These are phyloP conservation scores for Orientallactaga sibirica DNA, from an alignment of 2,797 vertebrate species.

Conservation along the genomic window DNA sequence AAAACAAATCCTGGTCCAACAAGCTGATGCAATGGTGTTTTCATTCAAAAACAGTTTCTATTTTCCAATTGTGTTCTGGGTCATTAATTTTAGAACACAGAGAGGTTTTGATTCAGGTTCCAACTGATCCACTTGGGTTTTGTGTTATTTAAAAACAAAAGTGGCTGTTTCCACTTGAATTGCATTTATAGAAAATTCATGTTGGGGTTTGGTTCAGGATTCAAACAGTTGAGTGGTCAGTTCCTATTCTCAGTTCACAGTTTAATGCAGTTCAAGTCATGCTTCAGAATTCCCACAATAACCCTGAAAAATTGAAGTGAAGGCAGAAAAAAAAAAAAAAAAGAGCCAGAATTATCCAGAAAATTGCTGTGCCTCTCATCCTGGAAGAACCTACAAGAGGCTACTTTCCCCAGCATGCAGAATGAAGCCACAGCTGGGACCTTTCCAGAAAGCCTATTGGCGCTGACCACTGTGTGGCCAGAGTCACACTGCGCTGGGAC, in stretches of 20 bases:
- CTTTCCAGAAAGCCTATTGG: conserved; percentile 32
- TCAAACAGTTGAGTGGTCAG: neutral
- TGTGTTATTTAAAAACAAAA: conserved; percentile 75
- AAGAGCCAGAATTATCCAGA: conserved; percentile 28
- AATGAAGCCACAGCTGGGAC: neutral
- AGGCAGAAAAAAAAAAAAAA: conserved; percentile 53
- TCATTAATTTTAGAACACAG: conserved; percentile 74
- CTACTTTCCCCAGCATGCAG: conserved; percentile 8
- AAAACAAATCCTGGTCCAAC: conserved; percentile 53
- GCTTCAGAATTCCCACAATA: conserved; percentile 71
- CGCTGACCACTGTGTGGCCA: neutral
- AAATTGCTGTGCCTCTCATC: conserved; percentile 24
- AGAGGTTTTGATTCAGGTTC: conserved; percentile 62
- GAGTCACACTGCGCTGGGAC: neutral
- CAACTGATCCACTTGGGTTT: conserved; percentile 59
- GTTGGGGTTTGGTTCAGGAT: conserved; percentile 32
- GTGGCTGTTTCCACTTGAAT: conserved; percentile 61
- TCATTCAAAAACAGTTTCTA: conserved; percentile 69
- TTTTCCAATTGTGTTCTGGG: conserved; percentile 71
- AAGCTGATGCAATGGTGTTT: conserved; percentile 72
- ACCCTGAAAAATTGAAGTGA: conserved; percentile 48
- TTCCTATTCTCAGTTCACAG: conserved; percentile 53
- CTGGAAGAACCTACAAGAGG: conserved; percentile 30
- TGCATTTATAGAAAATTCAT: conserved; percentile 69
- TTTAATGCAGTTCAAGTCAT: neutral